Percentiles rank a stretch among this genome's conserved stretches.
These are phyloP conservation scores for Drosophila pruinosa DNA, from an alignment of 1,140 invertebrate species.

Conservation along the genomic window DNA sequence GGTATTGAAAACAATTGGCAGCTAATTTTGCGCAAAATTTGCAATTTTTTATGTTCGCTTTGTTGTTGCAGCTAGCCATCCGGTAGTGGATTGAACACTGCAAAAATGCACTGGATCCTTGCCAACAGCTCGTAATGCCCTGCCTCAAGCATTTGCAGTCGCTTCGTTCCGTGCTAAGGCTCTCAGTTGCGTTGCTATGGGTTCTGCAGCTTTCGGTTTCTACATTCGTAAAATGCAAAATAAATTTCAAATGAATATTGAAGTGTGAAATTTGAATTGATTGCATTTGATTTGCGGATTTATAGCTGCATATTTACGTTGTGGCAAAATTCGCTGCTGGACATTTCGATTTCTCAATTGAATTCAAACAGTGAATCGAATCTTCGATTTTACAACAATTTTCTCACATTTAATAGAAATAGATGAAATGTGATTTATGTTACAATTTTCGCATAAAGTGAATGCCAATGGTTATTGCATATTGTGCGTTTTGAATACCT, in stretches of 20 bases:
- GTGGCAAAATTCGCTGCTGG: slow-evolving; percentile 24
- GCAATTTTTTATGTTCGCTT: slow-evolving; percentile 59
- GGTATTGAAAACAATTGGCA: slow-evolving; percentile 74
- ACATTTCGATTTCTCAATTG: background rate
- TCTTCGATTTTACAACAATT: background rate
- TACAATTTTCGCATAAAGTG: background rate
- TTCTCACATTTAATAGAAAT: background rate
- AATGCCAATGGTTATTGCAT: background rate
- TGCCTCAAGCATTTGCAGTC: background rate
- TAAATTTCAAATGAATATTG: slow-evolving; percentile 81
- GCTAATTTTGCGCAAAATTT: slow-evolving; percentile 78
- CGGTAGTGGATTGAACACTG: slow-evolving; percentile 22
- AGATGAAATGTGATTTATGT: background rate
- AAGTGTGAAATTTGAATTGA: slow-evolving; percentile 81
- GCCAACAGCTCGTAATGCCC: background rate
- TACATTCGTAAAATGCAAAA: slow-evolving; percentile 72
- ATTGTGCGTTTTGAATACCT: no score
- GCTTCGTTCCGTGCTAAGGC: background rate
- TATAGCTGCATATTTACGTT: slow-evolving; percentile 72
- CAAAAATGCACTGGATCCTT: slow-evolving; percentile 41
- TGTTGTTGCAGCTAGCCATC: background rate
- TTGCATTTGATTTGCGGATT: slow-evolving; percentile 78
- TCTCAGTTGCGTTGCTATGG: background rate
- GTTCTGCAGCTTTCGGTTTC: slow-evolving; percentile 16
- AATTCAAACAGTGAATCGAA: slow-evolving; percentile 7